Evolutionary conservation across 2,113 vertebrate genomes (phyloP), one percentile per base, ranked within the genome.

Genomic region (Aspidoscelis tigris): DNA sequence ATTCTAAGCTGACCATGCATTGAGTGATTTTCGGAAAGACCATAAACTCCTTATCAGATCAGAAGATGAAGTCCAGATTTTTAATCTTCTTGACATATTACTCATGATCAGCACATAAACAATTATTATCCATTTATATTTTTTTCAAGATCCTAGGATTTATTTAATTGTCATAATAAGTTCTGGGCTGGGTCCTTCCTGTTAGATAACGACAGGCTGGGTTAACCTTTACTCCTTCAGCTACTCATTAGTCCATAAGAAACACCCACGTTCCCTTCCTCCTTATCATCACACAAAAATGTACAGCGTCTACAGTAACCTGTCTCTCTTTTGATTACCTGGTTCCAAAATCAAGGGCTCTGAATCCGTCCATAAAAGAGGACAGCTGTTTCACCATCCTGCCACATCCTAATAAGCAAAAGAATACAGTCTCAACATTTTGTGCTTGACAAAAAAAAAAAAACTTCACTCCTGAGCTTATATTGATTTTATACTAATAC

Each of bases 151-250:
- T 82, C 43, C 24, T 58, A 82, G 43, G 71, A 65, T 82, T 39
- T 82, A 66, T 82, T 75, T 82, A 82, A 82, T 21, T 85, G 43
- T 21, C 58, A 53, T 85, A 85, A 74, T 85, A 61, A 61, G 21
- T 64, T 73, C 43, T 66, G 58, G 77, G 58, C 66, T 74, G 70
- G 11, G 69, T 73, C 65, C 39, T 84, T 84, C 77, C 83, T 85
- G 77, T 58, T 58, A 55, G 43, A 77, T 80, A 41, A 79, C 21
- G 4, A 24, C 26, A 41, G 83, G 77, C 39, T 79, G 76, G 70
- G 53, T 72, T 78, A 78, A 44, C 69, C 22, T 53, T 61, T 24
- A 73, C 69, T 73, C 43, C 69, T 78, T 74, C 43, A 39, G 7
- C 24, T 80, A 85, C 43, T 80, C 70, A 85, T 85, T 80, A 80